These are phyloP conservation scores for Drosophila suzukii DNA, from an alignment of 1,140 invertebrate species.

Conservation along the genomic window DNA sequence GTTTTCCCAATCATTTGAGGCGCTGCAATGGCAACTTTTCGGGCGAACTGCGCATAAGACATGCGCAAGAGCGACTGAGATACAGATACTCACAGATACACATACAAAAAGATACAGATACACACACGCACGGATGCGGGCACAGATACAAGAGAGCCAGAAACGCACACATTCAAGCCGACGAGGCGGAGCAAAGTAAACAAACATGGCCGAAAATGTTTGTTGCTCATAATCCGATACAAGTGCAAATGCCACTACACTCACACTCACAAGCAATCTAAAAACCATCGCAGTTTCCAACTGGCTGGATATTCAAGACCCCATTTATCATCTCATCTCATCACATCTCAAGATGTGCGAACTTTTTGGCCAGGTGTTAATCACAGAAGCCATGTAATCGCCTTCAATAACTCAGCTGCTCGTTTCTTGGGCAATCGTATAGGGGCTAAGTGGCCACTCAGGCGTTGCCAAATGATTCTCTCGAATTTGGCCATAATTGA, in stretches of 20 bases:
- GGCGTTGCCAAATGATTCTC: constrained; percentile 33
- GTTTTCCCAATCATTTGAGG: not conserved
- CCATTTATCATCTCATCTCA: constrained; percentile 2
- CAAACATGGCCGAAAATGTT: constrained; percentile 84
- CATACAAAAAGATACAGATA: constrained; percentile 25
- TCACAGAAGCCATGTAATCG: constrained; percentile 64
- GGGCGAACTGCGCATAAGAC: constrained; percentile 66
- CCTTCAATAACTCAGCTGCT: constrained; percentile 51
- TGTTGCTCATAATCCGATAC: constrained; percentile 83
- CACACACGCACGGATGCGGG: constrained; percentile 31
- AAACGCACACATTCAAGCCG: constrained; percentile 58
- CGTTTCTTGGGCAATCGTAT: constrained; percentile 22
- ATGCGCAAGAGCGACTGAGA: constrained; percentile 78
- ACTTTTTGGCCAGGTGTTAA: constrained; percentile 64
- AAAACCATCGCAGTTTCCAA: constrained; percentile 52
- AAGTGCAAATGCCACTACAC: constrained; percentile 68
- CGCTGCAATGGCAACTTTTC: constrained; percentile 24
- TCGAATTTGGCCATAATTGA: constrained; percentile 15
- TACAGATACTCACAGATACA: constrained; percentile 54
- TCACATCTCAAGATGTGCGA: constrained; percentile 40
- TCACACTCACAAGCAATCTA: constrained; percentile 18
- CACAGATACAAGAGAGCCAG: constrained; percentile 59
- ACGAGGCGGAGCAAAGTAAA: constrained; percentile 84
- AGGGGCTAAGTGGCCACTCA: constrained; percentile 41
- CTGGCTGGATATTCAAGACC: constrained; percentile 38